Evolutionary conservation across 2,113 vertebrate genomes (phyloP), one percentile per base, ranked within the genome.

Genomic region (Hippocampus guttulatus): DNA sequence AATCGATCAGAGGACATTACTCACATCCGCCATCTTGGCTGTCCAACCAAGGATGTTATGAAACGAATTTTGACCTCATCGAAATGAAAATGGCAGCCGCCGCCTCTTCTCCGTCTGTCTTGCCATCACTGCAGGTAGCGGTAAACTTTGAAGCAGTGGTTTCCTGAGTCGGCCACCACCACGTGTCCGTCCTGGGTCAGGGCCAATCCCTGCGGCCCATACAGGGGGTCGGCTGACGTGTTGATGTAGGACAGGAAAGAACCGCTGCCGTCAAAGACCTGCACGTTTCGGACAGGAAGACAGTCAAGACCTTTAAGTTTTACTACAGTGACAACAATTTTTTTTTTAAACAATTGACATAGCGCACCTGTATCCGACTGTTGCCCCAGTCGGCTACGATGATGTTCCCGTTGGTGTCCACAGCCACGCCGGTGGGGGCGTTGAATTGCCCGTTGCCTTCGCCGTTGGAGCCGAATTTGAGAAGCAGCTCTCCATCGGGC

Each of bases 141-240:
- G 80, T 98, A 98, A 80, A 98, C 96, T 89, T 98, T 98, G 89
- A 98, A 98, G 91, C 97, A 98, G 84, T 98, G 97, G 89, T 98
- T 98, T 64, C 97, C 96, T 74, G 97, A 98, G 92, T 98, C 97
- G 38, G 97, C 97, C 55, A 98, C 97, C 60, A 98, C 97, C 58
- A 98, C 97, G 0, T 98, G 95, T 77, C 97, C 97, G 0, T 98
- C 96, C 5, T 95, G 96, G 75, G 96, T 98, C 61, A 98, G 91
- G 43, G 96, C 95, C 81, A 98, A 91, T 65, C 97, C 97, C 83
- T 98, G 97, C 1, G 97, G 97, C 45, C 97, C 97, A 0, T 98
- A 98, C 21, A 98, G 93, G 1, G 96, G 97, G 86, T 98, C 97
- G 3, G 95, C 97, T 14, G 96, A 98, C 8, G 97, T 98, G 88